Conservation (phyloP, 1,140 invertebrate species). For the Drosophila pandora region DNA sequence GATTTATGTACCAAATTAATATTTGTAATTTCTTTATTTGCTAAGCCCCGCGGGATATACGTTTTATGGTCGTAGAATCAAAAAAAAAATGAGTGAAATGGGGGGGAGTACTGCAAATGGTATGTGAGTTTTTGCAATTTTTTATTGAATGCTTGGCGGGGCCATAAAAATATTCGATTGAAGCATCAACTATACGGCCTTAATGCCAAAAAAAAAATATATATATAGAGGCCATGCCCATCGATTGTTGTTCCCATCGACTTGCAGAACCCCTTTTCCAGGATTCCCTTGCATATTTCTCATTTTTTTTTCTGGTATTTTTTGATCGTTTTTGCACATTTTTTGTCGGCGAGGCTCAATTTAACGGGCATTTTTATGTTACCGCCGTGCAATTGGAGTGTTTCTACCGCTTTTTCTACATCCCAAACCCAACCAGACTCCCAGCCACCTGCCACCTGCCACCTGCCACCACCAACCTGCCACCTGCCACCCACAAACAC, state of each 20-base stretch:
- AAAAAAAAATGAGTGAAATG: too few species aligned
- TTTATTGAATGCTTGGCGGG: slow-evolving; percentile 17
- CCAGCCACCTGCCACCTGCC: background rate
- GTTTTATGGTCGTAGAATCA: background rate
- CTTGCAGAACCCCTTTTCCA: slow-evolving; percentile 1
- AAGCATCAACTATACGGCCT: slow-evolving; percentile 29
- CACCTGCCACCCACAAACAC: background rate
- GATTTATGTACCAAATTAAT: slow-evolving; percentile 42
- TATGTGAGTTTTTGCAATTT: slow-evolving; percentile 37
- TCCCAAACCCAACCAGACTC: background rate
- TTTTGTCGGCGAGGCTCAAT: slow-evolving; percentile 9
- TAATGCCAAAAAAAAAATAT: slow-evolving; percentile 21
- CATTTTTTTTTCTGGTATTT: background rate
- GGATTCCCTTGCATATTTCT: slow-evolving; percentile 4
- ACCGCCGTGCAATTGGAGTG: slow-evolving; percentile 24
- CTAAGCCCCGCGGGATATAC: background rate
- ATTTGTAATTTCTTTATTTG: slow-evolving; percentile 26
- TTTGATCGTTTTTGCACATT: background rate
- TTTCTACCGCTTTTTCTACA: background rate
- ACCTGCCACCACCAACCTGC: background rate
- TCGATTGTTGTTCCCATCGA: slow-evolving; percentile 16
- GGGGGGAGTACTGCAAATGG: slow-evolving; percentile 20
- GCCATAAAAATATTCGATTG: slow-evolving; percentile 43
- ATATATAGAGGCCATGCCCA: slow-evolving; percentile 2
- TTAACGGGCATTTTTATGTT: slow-evolving; percentile 39